Percentiles rank a stretch among this genome's conserved stretches.
These are phyloP conservation scores for Herminia tarsipennalis DNA, from an alignment of 2,888 invertebrate genomes.

Conservation along the genomic window DNA sequence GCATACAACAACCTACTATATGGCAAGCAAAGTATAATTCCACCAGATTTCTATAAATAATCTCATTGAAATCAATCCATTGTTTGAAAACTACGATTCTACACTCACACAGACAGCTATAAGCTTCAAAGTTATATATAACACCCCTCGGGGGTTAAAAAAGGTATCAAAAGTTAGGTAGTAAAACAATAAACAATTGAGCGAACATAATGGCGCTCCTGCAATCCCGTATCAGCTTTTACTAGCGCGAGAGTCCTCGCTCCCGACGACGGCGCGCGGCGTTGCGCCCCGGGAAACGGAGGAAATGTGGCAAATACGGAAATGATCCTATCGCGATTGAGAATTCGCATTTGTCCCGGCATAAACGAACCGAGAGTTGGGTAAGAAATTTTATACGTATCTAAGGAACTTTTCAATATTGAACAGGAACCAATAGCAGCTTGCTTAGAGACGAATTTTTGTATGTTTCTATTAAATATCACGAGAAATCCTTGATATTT, in stretches of 20 bases:
- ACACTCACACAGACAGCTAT: no score
- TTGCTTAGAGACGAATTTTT: no score
- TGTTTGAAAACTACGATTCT: no score
- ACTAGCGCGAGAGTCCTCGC: constrained; percentile 14
- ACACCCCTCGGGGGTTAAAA: background rate
- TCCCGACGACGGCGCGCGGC: background rate
- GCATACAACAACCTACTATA: no score
- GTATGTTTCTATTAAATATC: no score
- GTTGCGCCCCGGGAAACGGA: constrained; percentile 20
- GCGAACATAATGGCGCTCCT: constrained; percentile 2
- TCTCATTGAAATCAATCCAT: no score
- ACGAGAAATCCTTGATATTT: no score
- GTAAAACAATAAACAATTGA: constrained; percentile 23
- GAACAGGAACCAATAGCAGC: background rate
- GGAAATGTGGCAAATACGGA: constrained; percentile 44
- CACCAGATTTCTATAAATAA: no score
- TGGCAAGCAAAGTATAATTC: no score
- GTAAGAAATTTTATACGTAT: constrained; percentile 1
- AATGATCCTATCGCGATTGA: constrained; percentile 40
- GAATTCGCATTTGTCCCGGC: constrained; percentile 31
- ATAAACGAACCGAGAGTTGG: constrained; percentile 17
- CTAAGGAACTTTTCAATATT: constrained; percentile 2
- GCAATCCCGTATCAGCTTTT: constrained; percentile 25
- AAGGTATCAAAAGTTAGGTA: constrained; percentile 10
- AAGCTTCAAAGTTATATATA: no score